Base-by-base conservation (phyloP, 1,140 invertebrate genomes). In the Anoplolepis gracilipes region DNA sequence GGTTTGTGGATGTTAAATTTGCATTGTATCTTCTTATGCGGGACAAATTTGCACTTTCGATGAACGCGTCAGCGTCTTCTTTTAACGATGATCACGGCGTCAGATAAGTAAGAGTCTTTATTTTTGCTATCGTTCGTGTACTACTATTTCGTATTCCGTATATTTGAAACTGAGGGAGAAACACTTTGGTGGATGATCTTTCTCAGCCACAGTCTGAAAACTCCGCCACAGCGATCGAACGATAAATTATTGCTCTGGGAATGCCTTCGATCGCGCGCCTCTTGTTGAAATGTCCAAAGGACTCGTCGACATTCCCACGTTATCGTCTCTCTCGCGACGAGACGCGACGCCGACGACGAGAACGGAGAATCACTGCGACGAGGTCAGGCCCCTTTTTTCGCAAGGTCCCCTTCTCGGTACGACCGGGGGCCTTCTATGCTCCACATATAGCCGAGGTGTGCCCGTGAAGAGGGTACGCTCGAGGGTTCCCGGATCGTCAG, bases 361-460 rank as follows among this genome's bases (percentile, higher is more conserved):
- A 57, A 36, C 76, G 87, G 90, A 91, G 90, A 91, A 70, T 65
- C 90, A 46, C 86, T 91, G 90, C 11, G 62, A 57, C 64, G 82
- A 61, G 65, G 70, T 88, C 88, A 79, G 90, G 86, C 84, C 81
- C 84, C 76, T 88, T 91, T 46, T 49, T 88, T 91, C 90, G 89
- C 90, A 89, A 69, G 65, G 81, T 72, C 65, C 69, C 90, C 81
- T 39, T 30, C 46, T 82, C 57, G 75, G 30, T 76, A 75, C 75
- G 84, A 53, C 67, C 62, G 81, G 82, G 73, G 75, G 75, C 49
- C 46, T 49, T 88, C 88, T 89, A 69, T 89, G 92, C 92, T 93
- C 91, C 88, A 92, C 87, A 92, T 93, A 93, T 93, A 93, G 55
- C 42, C 64, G 88, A 88, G 85, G 85, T 87, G 70, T 62, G 87